phyloP scores from a whole-genome alignment of 1,140 invertebrate genomes.

The Neodiprion pinetum region DNA sequence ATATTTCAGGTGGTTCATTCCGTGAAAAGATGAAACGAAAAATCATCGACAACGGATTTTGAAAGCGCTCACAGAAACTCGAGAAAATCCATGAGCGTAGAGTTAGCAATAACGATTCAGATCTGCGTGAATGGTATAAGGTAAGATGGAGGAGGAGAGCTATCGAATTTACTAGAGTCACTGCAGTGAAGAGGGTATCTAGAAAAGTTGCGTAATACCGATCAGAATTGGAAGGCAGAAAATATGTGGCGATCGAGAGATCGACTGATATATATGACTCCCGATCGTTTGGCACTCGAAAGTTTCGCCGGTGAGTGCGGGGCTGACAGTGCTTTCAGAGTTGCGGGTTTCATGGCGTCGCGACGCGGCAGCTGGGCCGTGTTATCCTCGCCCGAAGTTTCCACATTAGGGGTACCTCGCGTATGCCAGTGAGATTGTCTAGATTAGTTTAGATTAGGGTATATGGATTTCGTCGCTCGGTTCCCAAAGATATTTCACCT shows the following conservation, averaged over 20 bases:
- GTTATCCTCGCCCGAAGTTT: constrained; percentile 7
- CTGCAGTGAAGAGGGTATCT: no score
- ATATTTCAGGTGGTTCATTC: no score
- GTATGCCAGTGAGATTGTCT: not conserved
- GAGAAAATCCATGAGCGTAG: no score
- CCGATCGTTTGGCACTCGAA: not conserved
- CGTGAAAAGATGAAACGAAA: no score
- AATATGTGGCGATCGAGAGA: not conserved
- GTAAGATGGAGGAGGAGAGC: no score
- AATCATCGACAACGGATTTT: no score
- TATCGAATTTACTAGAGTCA: no score
- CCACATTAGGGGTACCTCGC: constrained; percentile 5
- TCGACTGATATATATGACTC: not conserved
- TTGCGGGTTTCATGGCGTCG: not conserved
- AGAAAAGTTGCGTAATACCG: no score
- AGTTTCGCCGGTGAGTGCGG: not conserved
- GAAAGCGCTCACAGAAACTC: no score
- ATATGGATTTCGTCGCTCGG: not conserved
- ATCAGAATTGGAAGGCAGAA: no score
- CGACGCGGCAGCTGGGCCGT: not conserved
- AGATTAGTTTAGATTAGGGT: not conserved
- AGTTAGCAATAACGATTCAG: no score
- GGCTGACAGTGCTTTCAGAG: constrained; percentile 6
- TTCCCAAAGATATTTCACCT: not conserved
- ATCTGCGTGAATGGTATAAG: no score